These are phyloP conservation scores for Penaeus vannamei DNA, from an alignment of 1,140 invertebrate genomes.

Conservation along the genomic window DNA sequence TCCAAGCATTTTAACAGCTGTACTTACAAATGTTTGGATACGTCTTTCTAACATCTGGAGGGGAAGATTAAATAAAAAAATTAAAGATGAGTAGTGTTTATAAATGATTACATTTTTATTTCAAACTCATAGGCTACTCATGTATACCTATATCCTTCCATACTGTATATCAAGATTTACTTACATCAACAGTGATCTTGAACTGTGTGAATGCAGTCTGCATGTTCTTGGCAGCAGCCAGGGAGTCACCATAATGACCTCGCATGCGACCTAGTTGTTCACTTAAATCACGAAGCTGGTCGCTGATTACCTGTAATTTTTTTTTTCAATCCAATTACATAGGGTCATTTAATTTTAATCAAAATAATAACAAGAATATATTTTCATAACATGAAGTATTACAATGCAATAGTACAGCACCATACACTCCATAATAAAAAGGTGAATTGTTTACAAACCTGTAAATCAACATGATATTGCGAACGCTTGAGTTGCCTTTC, in stretches of 20 bases:
- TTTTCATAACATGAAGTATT: background rate
- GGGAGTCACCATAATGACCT: constrained; percentile 82
- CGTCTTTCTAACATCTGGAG: constrained; percentile 80
- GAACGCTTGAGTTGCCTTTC: constrained; percentile 79
- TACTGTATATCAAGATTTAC: constrained; percentile 67
- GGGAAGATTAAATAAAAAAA: no score
- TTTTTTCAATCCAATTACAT: no score
- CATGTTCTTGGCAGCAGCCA: constrained; percentile 79
- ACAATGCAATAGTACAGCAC: background rate
- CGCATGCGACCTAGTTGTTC: constrained; percentile 78
- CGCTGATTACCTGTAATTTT: constrained; percentile 77
- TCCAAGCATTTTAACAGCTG: constrained; percentile 78
- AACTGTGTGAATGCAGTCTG: constrained; percentile 83
- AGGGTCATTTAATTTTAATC: constrained; percentile 34
- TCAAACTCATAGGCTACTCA: no score
- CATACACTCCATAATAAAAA: background rate
- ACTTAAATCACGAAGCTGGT: constrained; percentile 79
- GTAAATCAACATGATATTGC: constrained; percentile 81
- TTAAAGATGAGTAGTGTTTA: no score
- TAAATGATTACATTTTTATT: no score
- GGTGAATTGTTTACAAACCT: constrained; percentile 67
- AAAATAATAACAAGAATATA: constrained; percentile 21
- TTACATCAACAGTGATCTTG: constrained; percentile 85
- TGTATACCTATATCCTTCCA: no score
- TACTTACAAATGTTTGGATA: constrained; percentile 82